Evolutionary conservation across 2,797 vertebrate genomes (phyloP).

Genomic region (Apodemus agrarius): DNA sequence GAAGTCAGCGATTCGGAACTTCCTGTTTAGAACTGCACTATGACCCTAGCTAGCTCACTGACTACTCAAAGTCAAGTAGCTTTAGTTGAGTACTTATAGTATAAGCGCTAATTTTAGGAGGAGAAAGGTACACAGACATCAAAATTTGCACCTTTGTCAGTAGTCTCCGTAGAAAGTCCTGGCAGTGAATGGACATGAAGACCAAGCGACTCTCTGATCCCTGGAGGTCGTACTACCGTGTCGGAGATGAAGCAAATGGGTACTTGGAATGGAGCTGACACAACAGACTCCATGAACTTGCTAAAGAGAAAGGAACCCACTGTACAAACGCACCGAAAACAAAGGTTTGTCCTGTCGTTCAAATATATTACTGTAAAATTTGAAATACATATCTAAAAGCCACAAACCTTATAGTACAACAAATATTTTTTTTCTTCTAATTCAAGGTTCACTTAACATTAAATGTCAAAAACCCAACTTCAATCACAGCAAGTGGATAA

Average conservation of each 20-base stretch:
- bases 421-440: constrained; percentile 3
- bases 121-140: constrained; percentile 43
- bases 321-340: not conserved
- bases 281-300: not conserved
- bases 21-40: constrained; percentile 55
- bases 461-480: constrained; percentile 35
- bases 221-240: constrained; percentile 56
- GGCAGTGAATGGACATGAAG: constrained; percentile 51
- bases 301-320: not conserved
- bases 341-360: not conserved
- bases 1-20: constrained; percentile 60
- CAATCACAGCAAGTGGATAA: not conserved
- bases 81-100: constrained; percentile 51
- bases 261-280: constrained; percentile 16
- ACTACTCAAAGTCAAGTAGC: constrained; percentile 60
- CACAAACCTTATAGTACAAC: not conserved
- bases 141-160: constrained; percentile 61
- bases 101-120: not conserved
- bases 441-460: not conserved
- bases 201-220: constrained; percentile 58
- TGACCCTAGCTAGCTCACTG: constrained; percentile 59
- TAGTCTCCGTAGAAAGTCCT: constrained; percentile 48
- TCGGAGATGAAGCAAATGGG: constrained; percentile 57
- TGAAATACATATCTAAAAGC: constrained; percentile 9
- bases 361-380: not conserved